Conservation (phyloP, 2,888 invertebrate genomes). For the Cyclophora albipunctata region DNA sequence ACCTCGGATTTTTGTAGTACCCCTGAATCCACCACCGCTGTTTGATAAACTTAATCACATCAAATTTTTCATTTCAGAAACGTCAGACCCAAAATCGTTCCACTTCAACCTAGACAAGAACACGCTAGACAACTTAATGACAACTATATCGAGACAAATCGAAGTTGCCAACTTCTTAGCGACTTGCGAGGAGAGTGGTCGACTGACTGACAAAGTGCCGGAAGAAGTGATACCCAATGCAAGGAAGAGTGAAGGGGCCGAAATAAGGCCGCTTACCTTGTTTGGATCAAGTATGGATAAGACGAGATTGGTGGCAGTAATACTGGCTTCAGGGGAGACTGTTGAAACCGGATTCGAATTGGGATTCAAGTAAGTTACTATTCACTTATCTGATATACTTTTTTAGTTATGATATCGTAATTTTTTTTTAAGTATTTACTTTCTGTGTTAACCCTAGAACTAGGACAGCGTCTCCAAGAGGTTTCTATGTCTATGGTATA, state of each 20-base stretch:
- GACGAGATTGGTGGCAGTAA: constrained; percentile 80
- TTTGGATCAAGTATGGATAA: constrained; percentile 82
- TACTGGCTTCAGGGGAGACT: constrained; percentile 79
- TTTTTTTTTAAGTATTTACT: not conserved
- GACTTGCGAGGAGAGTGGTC: constrained; percentile 75
- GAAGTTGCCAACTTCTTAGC: constrained; percentile 85
- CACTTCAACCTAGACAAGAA: constrained; percentile 82
- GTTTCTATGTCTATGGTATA: too few relatives aligned
- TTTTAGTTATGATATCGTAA: not conserved
- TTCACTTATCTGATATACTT: not conserved
- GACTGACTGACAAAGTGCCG: constrained; percentile 53
- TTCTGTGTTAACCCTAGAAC: not conserved
- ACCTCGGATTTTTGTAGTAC: too few relatives aligned
- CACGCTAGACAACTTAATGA: constrained; percentile 85
- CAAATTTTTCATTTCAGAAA: constrained; percentile 35
- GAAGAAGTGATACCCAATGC: constrained; percentile 47
- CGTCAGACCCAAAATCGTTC: constrained; percentile 71
- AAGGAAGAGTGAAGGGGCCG: constrained; percentile 30
- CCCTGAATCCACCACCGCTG: too few relatives aligned
- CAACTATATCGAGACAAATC: constrained; percentile 86
- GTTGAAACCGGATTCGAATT: constrained; percentile 83
- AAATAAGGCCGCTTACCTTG: constrained; percentile 77
- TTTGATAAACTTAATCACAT: too few relatives aligned
- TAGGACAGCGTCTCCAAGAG: too few relatives aligned
- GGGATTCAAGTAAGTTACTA: constrained; percentile 76